phyloP scores from a whole-genome alignment of 1,140 invertebrate genomes.

The Galleria mellonella region DNA sequence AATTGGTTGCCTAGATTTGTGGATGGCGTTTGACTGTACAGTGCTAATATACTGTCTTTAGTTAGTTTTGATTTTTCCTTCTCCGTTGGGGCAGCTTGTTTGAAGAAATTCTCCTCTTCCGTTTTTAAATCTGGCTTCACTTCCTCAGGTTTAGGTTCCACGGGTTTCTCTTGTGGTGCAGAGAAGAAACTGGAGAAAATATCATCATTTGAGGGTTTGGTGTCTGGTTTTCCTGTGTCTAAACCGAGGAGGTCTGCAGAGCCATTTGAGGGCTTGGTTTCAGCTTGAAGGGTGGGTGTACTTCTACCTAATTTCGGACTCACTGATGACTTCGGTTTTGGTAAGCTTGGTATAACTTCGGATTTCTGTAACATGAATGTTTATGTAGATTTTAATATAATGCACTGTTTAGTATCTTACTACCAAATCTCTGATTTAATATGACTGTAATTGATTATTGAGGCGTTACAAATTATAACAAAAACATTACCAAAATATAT shows the following conservation, averaged over 20 bases:
- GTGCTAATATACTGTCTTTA: slow-evolving; percentile 94
- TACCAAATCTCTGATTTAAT: too few relatives aligned
- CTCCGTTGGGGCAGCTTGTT: slow-evolving; percentile 84
- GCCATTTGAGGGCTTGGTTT: slow-evolving; percentile 55
- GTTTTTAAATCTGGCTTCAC: slow-evolving; percentile 76
- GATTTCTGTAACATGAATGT: slow-evolving; percentile 51
- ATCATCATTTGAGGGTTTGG: slow-evolving; percentile 76
- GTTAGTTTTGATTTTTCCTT: slow-evolving; percentile 89
- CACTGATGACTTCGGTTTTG: slow-evolving; percentile 75
- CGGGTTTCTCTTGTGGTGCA: slow-evolving; percentile 74
- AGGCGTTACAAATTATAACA: too few relatives aligned
- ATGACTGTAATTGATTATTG: too few relatives aligned
- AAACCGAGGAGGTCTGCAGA: slow-evolving; percentile 71
- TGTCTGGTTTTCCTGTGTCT: slow-evolving; percentile 57
- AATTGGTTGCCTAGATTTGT: slow-evolving; percentile 54
- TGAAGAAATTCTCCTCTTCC: slow-evolving; percentile 93
- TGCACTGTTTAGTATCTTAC: too few relatives aligned
- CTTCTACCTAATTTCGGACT: slow-evolving; percentile 82
- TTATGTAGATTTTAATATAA: too few relatives aligned
- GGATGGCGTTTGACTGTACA: slow-evolving; percentile 83
- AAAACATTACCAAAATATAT: too few relatives aligned
- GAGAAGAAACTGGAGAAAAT: slow-evolving; percentile 87
- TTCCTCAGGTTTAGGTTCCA: slow-evolving; percentile 51
- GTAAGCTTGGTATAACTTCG: slow-evolving; percentile 66
- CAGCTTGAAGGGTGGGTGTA: slow-evolving; percentile 60